Conservation (phyloP, 2,113 vertebrate species). For the Onychostruthus taczanowskii region DNA sequence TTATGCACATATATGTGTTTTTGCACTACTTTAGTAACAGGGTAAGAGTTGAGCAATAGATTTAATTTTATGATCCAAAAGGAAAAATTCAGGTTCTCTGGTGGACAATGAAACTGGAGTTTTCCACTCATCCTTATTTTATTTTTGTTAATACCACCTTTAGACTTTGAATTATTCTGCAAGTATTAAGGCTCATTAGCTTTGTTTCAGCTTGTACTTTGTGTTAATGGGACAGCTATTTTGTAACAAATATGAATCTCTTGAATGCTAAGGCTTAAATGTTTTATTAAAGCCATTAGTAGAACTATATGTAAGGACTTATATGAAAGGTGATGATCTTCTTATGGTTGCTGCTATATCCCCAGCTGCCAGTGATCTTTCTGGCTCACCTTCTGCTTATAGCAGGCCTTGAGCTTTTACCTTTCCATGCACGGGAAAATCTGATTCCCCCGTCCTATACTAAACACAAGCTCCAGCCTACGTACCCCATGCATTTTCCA, state of each 20-base stretch:
- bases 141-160: slow-evolving; percentile 62
- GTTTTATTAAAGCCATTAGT: slow-evolving; percentile 62
- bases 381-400: background rate
- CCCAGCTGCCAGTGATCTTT: background rate
- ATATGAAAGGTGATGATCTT: slow-evolving; percentile 22
- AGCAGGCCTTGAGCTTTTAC: background rate
- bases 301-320: background rate
- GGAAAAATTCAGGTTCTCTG: slow-evolving; percentile 56
- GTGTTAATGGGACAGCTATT: slow-evolving; percentile 57
- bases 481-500: rapidly evolving
- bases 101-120: slow-evolving; percentile 48
- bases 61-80: slow-evolving; percentile 58
- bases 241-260: slow-evolving; percentile 61
- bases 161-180: slow-evolving; percentile 69
- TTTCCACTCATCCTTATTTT: slow-evolving; percentile 56
- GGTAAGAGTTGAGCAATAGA: slow-evolving; percentile 50
- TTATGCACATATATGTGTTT: slow-evolving; percentile 25
- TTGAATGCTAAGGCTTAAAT: slow-evolving; percentile 51
- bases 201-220: slow-evolving; percentile 59
- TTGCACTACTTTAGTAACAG: slow-evolving; percentile 22
- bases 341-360: background rate
- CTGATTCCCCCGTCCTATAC: background rate
- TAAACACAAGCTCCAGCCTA: background rate
- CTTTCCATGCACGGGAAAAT: background rate
- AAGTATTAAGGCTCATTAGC: slow-evolving; percentile 64